phyloP scores from a whole-genome alignment of 2,797 vertebrate species.

The Saxicola maurus region DNA sequence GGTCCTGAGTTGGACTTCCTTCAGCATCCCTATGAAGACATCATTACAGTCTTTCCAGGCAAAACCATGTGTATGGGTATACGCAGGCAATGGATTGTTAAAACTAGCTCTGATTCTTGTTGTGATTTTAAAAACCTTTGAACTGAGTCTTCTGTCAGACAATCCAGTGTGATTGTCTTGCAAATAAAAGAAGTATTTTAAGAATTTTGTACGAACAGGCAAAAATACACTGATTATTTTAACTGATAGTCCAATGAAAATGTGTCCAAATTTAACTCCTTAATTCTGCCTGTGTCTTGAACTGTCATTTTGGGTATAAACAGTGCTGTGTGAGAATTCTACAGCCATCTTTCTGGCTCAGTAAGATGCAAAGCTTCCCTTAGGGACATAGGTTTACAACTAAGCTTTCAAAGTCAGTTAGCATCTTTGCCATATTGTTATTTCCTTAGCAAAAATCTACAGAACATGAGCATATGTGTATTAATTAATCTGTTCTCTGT shows the following conservation, averaged over 20 bases:
- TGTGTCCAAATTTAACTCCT: neutral
- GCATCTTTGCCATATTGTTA: neutral
- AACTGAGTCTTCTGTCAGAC: neutral
- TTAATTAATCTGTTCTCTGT: neutral
- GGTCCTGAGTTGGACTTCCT: neutral
- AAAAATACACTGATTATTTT: neutral
- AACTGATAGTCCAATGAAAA: neutral
- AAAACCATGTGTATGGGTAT: neutral
- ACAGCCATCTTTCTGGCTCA: neutral
- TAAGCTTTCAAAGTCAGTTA: slow-evolving; percentile 22
- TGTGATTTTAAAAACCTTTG: neutral
- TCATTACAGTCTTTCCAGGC: neutral
- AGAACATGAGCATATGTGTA: neutral
- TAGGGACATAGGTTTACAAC: neutral
- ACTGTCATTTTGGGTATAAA: neutral
- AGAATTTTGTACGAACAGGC: neutral
- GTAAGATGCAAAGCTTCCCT: neutral
- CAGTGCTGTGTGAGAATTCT: neutral
- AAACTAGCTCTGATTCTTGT: neutral
- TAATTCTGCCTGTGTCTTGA: neutral
- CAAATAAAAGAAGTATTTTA: neutral
- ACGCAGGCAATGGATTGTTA: neutral
- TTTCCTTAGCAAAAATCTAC: neutral
- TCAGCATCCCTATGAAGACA: neutral
- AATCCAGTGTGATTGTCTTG: neutral